These are phyloP conservation scores for Steatornis caripensis DNA, from an alignment of 2,113 vertebrate genomes.

Conservation along the genomic window DNA sequence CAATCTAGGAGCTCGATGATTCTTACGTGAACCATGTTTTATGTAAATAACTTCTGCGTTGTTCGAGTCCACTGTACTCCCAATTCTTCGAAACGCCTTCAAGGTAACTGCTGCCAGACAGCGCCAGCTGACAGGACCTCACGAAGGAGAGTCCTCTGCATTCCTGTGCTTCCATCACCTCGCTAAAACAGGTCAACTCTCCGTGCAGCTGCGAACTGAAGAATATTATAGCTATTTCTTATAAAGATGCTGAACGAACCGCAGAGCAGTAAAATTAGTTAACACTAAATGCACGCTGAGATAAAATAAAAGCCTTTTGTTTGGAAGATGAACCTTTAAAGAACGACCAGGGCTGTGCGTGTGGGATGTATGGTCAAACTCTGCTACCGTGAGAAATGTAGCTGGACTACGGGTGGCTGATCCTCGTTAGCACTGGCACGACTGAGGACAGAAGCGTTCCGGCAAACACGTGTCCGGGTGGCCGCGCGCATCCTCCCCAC, in stretches of 20 bases:
- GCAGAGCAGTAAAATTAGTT: not conserved
- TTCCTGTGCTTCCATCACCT: not conserved
- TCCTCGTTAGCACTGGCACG: fast-evolving
- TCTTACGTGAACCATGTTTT: not conserved
- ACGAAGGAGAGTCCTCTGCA: fast-evolving
- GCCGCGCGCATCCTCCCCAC: not conserved
- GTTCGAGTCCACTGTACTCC: not conserved
- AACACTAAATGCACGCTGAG: fast-evolving
- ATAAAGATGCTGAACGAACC: not conserved
- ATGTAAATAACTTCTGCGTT: not conserved
- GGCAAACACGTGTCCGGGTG: not conserved
- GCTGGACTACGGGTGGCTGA: not conserved
- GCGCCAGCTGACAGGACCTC: not conserved
- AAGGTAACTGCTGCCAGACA: not conserved
- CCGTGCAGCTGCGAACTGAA: not conserved
- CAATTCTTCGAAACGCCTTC: not conserved
- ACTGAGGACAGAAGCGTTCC: not conserved
- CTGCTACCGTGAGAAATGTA: not conserved
- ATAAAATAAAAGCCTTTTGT: not conserved
- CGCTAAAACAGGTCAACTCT: not conserved
- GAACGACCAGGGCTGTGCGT: fast-evolving
- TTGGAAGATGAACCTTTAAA: not conserved
- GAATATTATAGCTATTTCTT: not conserved
- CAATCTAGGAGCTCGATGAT: not conserved
- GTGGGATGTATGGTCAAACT: not conserved